Evolutionary conservation across 2,113 vertebrate genomes (phyloP).

Genomic region (Heloderma charlesbogerti): DNA sequence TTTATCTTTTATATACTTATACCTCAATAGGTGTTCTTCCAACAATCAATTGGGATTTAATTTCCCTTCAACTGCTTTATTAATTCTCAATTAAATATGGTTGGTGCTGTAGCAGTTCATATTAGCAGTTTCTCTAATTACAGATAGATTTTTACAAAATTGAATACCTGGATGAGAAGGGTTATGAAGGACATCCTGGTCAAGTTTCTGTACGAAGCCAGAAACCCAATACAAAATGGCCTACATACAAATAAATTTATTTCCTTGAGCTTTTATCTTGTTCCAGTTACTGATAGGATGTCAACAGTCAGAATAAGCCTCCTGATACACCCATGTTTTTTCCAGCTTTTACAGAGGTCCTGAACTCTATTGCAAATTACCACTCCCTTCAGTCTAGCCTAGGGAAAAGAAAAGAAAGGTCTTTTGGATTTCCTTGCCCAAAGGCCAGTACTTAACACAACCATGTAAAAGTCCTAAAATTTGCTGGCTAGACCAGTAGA

Average conservation of each 20-base stretch:
- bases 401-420: no score
- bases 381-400: no score
- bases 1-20: slow-evolving; percentile 75
- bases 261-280: neutral
- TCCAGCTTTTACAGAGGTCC: no score
- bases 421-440: no score
- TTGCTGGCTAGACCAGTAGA: no score
- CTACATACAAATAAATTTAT: neutral
- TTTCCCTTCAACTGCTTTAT: slow-evolving; percentile 65
- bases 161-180: neutral
- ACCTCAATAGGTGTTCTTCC: slow-evolving; percentile 65
- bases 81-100: slow-evolving; percentile 71
- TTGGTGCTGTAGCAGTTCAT: slow-evolving; percentile 48
- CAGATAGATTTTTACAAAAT: slow-evolving; percentile 38
- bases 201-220: neutral
- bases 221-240: neutral
- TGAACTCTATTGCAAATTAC: no score
- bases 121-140: slow-evolving; percentile 48
- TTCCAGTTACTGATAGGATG: no score
- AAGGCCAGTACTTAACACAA: no score
- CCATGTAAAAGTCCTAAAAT: no score
- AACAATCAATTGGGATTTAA: slow-evolving; percentile 70
- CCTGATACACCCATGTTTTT: no score
- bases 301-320: no score
- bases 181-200: neutral